Base-by-base conservation (phyloP, 2,797 vertebrate genomes). In the Anas bahamensis region DNA sequence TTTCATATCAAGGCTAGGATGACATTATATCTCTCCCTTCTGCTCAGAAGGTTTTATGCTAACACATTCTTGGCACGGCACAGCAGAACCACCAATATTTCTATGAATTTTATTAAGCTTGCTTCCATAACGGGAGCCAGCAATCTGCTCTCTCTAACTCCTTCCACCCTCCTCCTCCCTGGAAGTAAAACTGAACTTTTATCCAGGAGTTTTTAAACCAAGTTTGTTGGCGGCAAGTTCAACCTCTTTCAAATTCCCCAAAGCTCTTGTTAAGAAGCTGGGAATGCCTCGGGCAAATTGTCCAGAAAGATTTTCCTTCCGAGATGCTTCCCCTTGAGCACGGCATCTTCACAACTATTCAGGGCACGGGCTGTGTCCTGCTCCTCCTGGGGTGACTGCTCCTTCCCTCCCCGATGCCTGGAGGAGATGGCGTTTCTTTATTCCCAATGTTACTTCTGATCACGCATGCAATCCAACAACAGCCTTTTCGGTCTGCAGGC, bases 31-130 rank as follows among this genome's bases (percentile, higher is more conserved):
- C 72, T 86, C 41, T 91, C 50, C 85, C 60, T 35, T 94, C 76
- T 90, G 77, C 87, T 92, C 73, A 64, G 81, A 60, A 88, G 44
- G 73, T 73, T 94, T 94, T 71, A 73, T 92, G 87, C 89, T 75
- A 90, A 93, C 72, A 84, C 55, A 89, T 91, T 87, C 88, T 81
- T 94, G 89, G 92, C 90, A 88, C 37, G 70, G 92, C 70, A 75
- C n/a, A 86, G 89, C 93, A 94, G 83, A 97, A 55, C 56, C 75
- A 86, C 94, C 82, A 92, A 90, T 94, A 97, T 93, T 94, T 95
- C 90, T 94, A 82, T 92, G 91, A 71, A 92, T 94, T 94, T 92
- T 95, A 95, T 93, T 95, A 96, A 95, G 89, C 78, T 94, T 94
- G 75, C 73, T 90, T 95, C 80, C 55, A 28, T 89, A 89, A 86